phyloP scores from a whole-genome alignment of 92 coral and sea anemone genomes.

The Diadumene lineata region DNA sequence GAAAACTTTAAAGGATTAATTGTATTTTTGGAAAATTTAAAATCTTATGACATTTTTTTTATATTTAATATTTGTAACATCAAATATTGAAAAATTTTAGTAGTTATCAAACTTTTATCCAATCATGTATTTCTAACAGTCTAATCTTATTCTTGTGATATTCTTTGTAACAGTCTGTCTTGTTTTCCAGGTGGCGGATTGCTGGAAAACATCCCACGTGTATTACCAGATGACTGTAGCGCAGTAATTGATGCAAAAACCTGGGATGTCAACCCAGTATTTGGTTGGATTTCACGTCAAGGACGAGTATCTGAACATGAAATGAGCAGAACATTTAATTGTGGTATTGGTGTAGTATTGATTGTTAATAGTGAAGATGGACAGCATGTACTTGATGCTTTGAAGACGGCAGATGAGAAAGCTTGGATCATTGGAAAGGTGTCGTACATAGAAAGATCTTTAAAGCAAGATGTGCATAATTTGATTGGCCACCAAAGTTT shows the following conservation, averaged over 20 bases:
- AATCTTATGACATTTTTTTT: too few species aligned
- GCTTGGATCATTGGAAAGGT: conserved; percentile 84
- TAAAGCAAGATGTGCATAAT: too few species aligned
- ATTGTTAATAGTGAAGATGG: conserved; percentile 57
- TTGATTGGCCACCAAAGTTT: neutral
- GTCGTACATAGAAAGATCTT: too few species aligned
- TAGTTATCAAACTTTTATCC: too few species aligned
- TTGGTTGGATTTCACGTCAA: conserved; percentile 84
- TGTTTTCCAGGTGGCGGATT: conserved; percentile 87
- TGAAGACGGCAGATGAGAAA: conserved; percentile 56
- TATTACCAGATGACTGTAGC: conserved; percentile 65
- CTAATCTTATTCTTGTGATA: too few species aligned
- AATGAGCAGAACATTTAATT: conserved; percentile 86
- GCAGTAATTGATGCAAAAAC: conserved; percentile 75
- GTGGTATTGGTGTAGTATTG: conserved; percentile 88
- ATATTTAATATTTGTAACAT: too few species aligned
- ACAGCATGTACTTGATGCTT: conserved; percentile 42
- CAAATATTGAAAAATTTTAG: too few species aligned
- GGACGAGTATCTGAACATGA: conserved; percentile 68
- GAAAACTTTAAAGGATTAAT: too few species aligned
- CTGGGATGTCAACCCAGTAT: conserved; percentile 82
- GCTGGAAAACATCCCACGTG: conserved; percentile 84
- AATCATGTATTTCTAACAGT: too few species aligned
- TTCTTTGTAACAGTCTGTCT: too few species aligned
- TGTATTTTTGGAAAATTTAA: too few species aligned